These are phyloP conservation scores for Epsilonema sp. DNA, from an alignment of 2,888 invertebrate species.

Conservation along the genomic window DNA sequence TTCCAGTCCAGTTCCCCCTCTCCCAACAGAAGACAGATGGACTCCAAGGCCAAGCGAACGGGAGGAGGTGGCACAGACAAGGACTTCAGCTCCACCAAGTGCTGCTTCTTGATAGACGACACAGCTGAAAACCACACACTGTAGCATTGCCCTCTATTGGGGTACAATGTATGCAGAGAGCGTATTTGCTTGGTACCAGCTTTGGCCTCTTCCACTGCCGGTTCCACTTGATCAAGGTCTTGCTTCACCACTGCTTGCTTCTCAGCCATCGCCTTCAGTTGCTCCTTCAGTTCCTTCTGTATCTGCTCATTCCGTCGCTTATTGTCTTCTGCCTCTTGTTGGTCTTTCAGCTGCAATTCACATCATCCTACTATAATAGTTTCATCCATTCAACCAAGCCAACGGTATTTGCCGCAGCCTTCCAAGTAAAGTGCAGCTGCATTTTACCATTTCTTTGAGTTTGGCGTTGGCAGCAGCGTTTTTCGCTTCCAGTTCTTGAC, in stretches of 20 bases:
- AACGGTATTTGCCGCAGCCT: no score
- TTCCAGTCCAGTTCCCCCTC: no score
- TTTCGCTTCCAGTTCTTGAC: slow-evolving; percentile 60
- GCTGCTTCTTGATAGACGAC: slow-evolving; percentile 96
- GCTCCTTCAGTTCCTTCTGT: slow-evolving; percentile 49
- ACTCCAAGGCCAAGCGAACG: slow-evolving; percentile 91
- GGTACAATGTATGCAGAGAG: no score
- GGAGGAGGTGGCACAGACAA: slow-evolving; percentile 86
- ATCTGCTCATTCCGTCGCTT: slow-evolving; percentile 95
- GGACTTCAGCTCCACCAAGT: slow-evolving; percentile 94
- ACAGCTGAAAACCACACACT: no score
- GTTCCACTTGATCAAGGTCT: slow-evolving; percentile 89
- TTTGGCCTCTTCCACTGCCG: slow-evolving; percentile 95
- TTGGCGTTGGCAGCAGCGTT: slow-evolving; percentile 99
- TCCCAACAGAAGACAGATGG: no score
- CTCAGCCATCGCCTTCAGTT: slow-evolving; percentile 73
- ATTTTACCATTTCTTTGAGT: slow-evolving; percentile 96
- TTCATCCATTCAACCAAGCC: no score
- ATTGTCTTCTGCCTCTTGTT: slow-evolving; percentile 85
- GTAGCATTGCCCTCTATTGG: no score
- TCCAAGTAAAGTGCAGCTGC: slow-evolving; percentile 95
- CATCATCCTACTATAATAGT: no score
- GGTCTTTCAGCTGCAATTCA: slow-evolving; percentile 15
- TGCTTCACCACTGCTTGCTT: slow-evolving; percentile 85
- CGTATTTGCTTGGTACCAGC: slow-evolving; percentile 90